Evolutionary conservation across 1,140 invertebrate genomes (phyloP), one percentile per base, ranked within the genome.

Genomic region (Magallana angulata): DNA sequence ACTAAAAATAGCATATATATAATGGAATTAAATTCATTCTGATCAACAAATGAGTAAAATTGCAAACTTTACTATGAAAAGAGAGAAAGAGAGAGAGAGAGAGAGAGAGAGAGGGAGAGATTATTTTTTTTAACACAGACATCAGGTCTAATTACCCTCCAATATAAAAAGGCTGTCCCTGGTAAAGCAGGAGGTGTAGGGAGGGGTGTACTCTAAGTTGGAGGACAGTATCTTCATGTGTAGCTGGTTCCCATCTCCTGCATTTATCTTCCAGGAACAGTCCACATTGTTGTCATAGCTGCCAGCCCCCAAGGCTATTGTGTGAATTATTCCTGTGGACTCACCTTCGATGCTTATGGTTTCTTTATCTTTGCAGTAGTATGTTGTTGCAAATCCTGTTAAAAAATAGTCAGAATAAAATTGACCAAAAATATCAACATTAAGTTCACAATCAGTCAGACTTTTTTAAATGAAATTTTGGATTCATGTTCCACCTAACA

Each of bases 201-300:
- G 8, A 3, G 89, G 86, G 68, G 84, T 85, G 64, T 83, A 89
- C 57, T 87, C 82, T 80, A 91, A 64, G 36, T 91, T 83, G 1
- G 88, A 30, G 12, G 48, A 14, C 9, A 68, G 18, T 14, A 90
- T 58, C 12, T 60, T 85, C 16, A 91, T 24, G 48, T 90, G 87
- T 12, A 91, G 82, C 56, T 57, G 60, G n/a, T 84, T 62, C 11
- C 81, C 56, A 11, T 71, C 18, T 1, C 85, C 85, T 24, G 88
- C 89, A 86, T 89, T 82, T 60, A 91, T 86, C 57, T 85, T 80
- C 90, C 90, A 91, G 12, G 48, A 30, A 60, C 91, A 91, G 58
- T 89, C 57, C n/a, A 91, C 12, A 58, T 90, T 87, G 36, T 90
- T 89, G 18, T 56, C 85, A 86, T 91, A 91, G 36, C 36, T 76